Base-by-base conservation (phyloP, 1,140 invertebrate species). In the Stenopsyche tienmushanensis region DNA sequence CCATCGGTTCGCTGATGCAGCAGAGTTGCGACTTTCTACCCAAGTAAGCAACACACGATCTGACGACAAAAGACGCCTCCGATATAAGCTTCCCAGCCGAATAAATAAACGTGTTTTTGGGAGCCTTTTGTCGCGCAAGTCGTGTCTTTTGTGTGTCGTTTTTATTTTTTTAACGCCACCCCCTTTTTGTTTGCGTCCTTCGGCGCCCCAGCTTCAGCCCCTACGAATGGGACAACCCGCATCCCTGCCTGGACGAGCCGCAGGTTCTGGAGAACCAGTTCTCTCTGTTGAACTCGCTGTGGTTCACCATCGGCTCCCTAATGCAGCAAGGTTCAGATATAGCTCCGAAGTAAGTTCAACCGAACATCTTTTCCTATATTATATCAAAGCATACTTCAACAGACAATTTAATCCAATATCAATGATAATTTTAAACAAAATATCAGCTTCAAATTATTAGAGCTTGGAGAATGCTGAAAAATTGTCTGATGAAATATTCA, bases 311-410 rank as follows among this genome's bases (percentile, higher is more conserved):
- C 77, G 91, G 91, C 71, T 90, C 89, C 72, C 86, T 94, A 75
- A 93, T 94, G 91, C 91, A 93, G 84, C 90, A 93, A 85, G 92
- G 92, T 80, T 92, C 89, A 74, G 92, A 94, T 85, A 89, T 94
- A 77, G 90, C 91, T 82, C 87, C 88, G 65, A 87, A 88, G 88
- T 90, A 80, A 82, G 81, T 82, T 68, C 89, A 71, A 62, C 59
- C 63, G 42, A 42, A 66, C 45, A 66, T 62, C 47, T 50, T 64
- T 39, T 15, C 2, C 5, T 24, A 17, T 15, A 3, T 34, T 15
- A n/a, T 8, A 13, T 8, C 9, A 49, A 49, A 17, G 17, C 7
- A 49, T 49, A 49, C 18, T 17, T 49, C 18, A 49, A 8, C 7
- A 7, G 45, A 8, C 7, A 9, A n/a, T n/a, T n/a, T n/a, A n/a